Evolutionary conservation across 2,888 invertebrate species (phyloP).

Genomic region (Cistogaster globosa): DNA sequence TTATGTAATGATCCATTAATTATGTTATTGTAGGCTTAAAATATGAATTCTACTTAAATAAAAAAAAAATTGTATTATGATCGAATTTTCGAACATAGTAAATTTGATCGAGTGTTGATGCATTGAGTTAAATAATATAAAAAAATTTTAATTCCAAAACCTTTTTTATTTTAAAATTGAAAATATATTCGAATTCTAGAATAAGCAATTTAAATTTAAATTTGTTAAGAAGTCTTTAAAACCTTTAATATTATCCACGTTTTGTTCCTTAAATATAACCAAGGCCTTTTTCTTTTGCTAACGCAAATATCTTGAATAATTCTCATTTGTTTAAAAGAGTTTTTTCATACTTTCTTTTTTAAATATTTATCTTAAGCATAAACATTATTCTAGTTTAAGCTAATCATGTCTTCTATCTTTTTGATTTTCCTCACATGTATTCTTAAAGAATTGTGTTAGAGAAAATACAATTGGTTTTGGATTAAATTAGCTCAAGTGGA

Average conservation of each 20-base stretch:
- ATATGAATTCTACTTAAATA: no score
- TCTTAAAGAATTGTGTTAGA: conserved; percentile 23
- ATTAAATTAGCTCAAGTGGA: conserved; percentile 64
- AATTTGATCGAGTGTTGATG: no score
- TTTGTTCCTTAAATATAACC: not conserved
- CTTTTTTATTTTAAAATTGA: no score
- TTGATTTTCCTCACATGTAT: conserved; percentile 2
- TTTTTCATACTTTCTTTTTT: not conserved
- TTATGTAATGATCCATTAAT: no score
- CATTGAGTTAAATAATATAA: no score
- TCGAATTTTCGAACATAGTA: no score
- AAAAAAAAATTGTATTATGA: no score
- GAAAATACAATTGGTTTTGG: conserved; percentile 59
- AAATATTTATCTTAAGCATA: conserved; percentile 30
- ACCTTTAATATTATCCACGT: not conserved
- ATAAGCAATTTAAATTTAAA: no score
- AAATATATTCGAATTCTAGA: no score
- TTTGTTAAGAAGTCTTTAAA: no score
- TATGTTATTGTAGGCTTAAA: no score
- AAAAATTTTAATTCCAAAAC: no score
- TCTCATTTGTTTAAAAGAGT: not conserved
- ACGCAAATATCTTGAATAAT: not conserved
- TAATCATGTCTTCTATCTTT: conserved; percentile 30
- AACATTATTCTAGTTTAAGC: conserved; percentile 37
- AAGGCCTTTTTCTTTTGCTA: not conserved